These are phyloP conservation scores for Slavum lentiscoides DNA, from an alignment of 2,888 invertebrate genomes.

Conservation along the genomic window DNA sequence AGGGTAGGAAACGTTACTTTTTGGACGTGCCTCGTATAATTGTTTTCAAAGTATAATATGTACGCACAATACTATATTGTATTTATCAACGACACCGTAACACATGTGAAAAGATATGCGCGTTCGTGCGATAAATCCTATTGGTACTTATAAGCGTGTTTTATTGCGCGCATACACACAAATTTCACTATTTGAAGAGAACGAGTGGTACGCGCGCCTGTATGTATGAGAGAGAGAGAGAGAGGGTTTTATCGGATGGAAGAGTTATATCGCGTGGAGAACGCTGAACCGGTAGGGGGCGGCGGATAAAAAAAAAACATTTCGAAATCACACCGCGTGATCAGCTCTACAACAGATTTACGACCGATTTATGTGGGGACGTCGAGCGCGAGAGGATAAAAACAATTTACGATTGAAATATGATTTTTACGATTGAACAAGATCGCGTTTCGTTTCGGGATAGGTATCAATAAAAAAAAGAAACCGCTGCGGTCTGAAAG, in stretches of 20 bases:
- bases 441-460: conserved; percentile 22
- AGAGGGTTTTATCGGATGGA: neutral
- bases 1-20: no score
- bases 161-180: no score
- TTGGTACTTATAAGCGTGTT: no score
- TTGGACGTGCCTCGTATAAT: no score
- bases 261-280: neutral
- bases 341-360: conserved; percentile 47
- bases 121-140: no score
- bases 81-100: no score
- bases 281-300: neutral
- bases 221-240: neutral
- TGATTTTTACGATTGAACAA: conserved; percentile 31
- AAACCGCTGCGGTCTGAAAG: neutral
- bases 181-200: no score
- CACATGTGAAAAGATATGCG: no score
- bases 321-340: conserved; percentile 12
- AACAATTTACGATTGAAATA: conserved; percentile 41
- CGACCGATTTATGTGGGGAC: conserved; percentile 27
- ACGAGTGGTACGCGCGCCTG: neutral
- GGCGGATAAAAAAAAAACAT: neutral
- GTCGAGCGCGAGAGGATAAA: conserved; percentile 35
- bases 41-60: no score
- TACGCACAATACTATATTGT: no score
- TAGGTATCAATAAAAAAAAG: conserved; percentile 39